These are phyloP conservation scores for Lonchura striata DNA, from an alignment of 2,113 vertebrate species.

Conservation along the genomic window DNA sequence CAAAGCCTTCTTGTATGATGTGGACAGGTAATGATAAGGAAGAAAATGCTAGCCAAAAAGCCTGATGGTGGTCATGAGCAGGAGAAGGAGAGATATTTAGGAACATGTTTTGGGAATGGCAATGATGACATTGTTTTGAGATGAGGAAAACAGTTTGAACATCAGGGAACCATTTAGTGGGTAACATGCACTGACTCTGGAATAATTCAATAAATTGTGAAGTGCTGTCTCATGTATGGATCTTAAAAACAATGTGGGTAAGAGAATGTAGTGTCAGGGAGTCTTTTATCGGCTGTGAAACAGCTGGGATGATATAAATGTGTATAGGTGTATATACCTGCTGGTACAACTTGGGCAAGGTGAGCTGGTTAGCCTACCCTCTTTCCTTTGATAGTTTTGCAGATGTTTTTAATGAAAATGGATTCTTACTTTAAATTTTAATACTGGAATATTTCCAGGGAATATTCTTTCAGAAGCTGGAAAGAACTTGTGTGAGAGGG, in stretches of 20 bases:
- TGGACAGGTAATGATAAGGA: background rate
- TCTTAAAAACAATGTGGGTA: rapidly evolving
- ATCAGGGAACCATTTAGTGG: background rate
- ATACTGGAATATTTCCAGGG: background rate
- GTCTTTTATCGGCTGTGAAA: background rate
- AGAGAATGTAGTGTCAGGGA: background rate
- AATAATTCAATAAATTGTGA: background rate
- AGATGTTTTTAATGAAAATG: background rate
- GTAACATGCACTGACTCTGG: background rate
- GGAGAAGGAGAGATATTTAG: background rate
- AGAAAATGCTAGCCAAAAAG: background rate
- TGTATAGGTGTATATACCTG: background rate
- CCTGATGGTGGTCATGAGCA: background rate
- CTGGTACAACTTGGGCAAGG: background rate
- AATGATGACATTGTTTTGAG: background rate
- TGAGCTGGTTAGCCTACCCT: background rate
- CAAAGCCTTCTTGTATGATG: background rate
- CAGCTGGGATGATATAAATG: background rate
- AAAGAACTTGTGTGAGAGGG: background rate
- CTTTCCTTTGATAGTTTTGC: background rate
- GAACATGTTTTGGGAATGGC: background rate
- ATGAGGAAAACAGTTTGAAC: background rate
- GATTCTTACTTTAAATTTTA: background rate
- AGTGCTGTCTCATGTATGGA: background rate
- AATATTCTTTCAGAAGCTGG: background rate